Evolutionary conservation across 1,140 invertebrate genomes (phyloP).

Genomic region (Bombus sibiricus): DNA sequence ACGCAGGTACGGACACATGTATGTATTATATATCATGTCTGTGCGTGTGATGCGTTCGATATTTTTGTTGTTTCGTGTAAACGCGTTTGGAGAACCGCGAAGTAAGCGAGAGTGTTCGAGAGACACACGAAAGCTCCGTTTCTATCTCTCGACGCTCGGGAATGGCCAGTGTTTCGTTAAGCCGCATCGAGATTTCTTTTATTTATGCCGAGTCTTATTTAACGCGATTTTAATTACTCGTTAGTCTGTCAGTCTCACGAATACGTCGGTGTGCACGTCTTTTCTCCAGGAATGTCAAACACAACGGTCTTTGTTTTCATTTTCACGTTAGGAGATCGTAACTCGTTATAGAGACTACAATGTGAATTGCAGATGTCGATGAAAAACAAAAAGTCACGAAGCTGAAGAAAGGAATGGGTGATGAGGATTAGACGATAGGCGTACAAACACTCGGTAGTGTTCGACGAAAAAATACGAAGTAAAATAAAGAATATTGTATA

Average conservation of each 20-base stretch:
- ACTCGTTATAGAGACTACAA: not conserved
- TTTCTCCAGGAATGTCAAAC: not conserved
- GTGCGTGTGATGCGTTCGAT: not conserved
- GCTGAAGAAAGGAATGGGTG: not conserved
- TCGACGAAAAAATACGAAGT: conserved; percentile 50
- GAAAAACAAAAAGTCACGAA: not conserved
- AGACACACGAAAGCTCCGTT: not conserved
- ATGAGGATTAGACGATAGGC: conserved; percentile 22
- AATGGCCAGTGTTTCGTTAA: conserved; percentile 62
- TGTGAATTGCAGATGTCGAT: not conserved
- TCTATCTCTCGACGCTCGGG: conserved; percentile 31
- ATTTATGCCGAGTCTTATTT: conserved; percentile 45
- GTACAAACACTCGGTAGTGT: conserved; percentile 26
- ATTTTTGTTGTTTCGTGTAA: conserved; percentile 18
- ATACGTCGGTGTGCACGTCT: not conserved
- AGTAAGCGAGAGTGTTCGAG: conserved; percentile 1
- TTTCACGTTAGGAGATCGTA: not conserved
- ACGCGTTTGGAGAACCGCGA: conserved; percentile 5
- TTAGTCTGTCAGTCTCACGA: not conserved
- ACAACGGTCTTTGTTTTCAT: not conserved
- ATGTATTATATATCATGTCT: not conserved
- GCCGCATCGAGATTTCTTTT: conserved; percentile 36
- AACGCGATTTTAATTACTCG: conserved; percentile 36
- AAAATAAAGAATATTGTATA: conserved; percentile 69
- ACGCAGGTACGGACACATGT: not conserved